Evolutionary conservation across 2,888 invertebrate genomes (phyloP).

Genomic region (Drosophila lutescens): DNA sequence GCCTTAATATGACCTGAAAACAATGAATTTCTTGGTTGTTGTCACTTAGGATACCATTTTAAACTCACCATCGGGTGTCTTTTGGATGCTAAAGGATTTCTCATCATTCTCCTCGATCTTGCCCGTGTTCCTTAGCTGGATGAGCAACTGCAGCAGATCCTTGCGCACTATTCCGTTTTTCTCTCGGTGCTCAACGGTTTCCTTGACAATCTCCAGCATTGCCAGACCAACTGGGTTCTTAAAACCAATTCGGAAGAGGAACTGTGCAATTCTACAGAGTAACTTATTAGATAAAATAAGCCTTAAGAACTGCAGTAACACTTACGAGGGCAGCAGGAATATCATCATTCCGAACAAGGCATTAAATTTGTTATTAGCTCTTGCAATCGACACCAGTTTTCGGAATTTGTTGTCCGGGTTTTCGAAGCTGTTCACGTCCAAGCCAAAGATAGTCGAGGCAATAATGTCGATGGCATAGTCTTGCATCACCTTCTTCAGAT

Average conservation of each 20-base stretch:
- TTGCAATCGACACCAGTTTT: slow-evolving; percentile 52
- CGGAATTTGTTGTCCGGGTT: slow-evolving; percentile 81
- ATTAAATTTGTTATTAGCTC: slow-evolving; percentile 27
- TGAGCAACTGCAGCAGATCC: slow-evolving; percentile 85
- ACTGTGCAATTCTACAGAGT: slow-evolving; percentile 53
- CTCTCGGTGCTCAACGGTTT: slow-evolving; percentile 84
- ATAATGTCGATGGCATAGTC: slow-evolving; percentile 84
- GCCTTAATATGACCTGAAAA: slow-evolving; percentile 59
- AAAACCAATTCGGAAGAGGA: slow-evolving; percentile 62
- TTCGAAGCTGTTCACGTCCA: slow-evolving; percentile 82
- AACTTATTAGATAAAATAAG: background rate
- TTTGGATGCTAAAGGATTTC: slow-evolving; percentile 64
- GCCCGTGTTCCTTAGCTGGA: slow-evolving; percentile 83
- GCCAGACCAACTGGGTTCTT: slow-evolving; percentile 70
- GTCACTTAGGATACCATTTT: background rate
- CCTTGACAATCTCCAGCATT: slow-evolving; percentile 82
- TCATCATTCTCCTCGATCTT: slow-evolving; percentile 72
- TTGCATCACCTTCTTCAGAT: slow-evolving; percentile 82
- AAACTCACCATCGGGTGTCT: slow-evolving; percentile 55
- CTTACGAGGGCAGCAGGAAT: slow-evolving; percentile 79
- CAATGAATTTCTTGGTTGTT: background rate
- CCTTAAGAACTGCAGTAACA: background rate
- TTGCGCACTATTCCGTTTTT: slow-evolving; percentile 82
- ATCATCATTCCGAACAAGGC: slow-evolving; percentile 55
- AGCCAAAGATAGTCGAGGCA: slow-evolving; percentile 84